Percentiles rank a stretch among this genome's conserved stretches.
Conservation (phyloP, 2,113 vertebrate genomes). For the Okapia johnstoni region DNA sequence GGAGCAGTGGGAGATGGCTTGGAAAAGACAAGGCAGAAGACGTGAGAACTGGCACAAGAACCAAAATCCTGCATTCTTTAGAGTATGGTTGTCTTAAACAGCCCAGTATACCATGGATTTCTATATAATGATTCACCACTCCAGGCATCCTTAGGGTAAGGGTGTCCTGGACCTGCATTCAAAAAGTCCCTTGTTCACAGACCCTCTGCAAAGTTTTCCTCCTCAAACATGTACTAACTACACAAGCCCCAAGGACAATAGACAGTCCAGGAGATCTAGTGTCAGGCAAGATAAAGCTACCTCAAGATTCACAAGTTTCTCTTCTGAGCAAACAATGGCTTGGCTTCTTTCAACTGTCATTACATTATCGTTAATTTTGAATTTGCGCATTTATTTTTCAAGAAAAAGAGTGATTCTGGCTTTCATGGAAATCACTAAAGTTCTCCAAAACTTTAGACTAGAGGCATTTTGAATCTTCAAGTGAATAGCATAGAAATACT, state of each 20-base stretch:
- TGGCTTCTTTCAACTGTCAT: conserved; percentile 62
- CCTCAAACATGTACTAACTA: conserved; percentile 26
- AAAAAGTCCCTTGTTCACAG: conserved; percentile 22
- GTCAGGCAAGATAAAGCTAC: conserved; percentile 40
- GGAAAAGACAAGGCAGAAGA: not conserved
- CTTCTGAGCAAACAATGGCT: conserved; percentile 50
- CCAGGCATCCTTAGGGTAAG: conserved; percentile 6
- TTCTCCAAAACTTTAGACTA: conserved; percentile 53
- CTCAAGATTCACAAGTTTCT: conserved; percentile 37
- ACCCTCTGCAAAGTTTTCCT: conserved; percentile 44
- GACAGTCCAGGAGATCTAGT: not conserved
- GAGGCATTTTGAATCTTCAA: conserved; percentile 63
- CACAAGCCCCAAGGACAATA: conserved; percentile 26
- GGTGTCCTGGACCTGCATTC: conserved; percentile 1
- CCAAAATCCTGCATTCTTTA: not conserved
- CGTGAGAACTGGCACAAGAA: not conserved
- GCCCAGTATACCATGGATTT: not conserved
- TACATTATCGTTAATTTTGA: conserved; percentile 63
- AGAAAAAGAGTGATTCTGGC: conserved; percentile 63
- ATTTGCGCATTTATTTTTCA: conserved; percentile 72
- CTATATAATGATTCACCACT: not conserved
- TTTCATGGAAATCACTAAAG: conserved; percentile 71
- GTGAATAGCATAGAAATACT: conserved; percentile 68
- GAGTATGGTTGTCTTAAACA: not conserved
- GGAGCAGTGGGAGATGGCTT: not conserved